Evolutionary conservation across 2,113 vertebrate genomes (phyloP).

Genomic region (Dipodomys spectabilis): DNA sequence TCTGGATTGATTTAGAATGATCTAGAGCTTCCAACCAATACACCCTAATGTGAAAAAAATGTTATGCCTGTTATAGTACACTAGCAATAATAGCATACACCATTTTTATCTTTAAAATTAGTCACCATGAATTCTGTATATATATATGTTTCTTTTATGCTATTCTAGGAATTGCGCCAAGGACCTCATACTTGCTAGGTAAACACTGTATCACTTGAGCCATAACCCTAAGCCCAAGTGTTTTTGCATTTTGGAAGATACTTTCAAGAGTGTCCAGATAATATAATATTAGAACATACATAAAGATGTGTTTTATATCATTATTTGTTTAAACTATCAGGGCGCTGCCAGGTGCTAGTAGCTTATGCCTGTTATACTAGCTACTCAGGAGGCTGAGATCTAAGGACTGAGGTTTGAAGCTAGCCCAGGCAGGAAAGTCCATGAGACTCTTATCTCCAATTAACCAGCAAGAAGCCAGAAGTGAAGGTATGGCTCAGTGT

Average conservation of each 20-base stretch:
- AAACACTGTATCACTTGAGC: too few relatives aligned
- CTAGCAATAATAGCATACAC: not conserved
- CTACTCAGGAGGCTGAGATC: too few relatives aligned
- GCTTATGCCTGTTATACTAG: too few relatives aligned
- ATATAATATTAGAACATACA: not conserved
- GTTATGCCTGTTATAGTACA: not conserved
- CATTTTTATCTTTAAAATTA: conserved; percentile 38
- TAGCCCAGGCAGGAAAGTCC: too few relatives aligned
- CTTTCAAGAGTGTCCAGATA: not conserved
- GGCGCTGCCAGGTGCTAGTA: not conserved
- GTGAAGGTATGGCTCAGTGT: too few relatives aligned
- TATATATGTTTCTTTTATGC: too few relatives aligned
- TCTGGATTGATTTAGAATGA: not conserved
- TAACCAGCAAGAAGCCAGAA: too few relatives aligned
- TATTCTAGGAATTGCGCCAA: too few relatives aligned
- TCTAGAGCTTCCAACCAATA: not conserved
- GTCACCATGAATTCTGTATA: not conserved
- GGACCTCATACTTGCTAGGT: too few relatives aligned
- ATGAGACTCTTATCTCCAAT: too few relatives aligned
- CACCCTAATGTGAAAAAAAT: not conserved
- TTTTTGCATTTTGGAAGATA: not conserved
- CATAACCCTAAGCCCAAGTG: too few relatives aligned
- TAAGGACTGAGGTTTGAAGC: too few relatives aligned
- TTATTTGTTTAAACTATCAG: not conserved
- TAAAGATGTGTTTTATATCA: not conserved